Evolutionary conservation across 2,888 invertebrate genomes (phyloP).

Genomic region (Dyspetes luteomarginatus): DNA sequence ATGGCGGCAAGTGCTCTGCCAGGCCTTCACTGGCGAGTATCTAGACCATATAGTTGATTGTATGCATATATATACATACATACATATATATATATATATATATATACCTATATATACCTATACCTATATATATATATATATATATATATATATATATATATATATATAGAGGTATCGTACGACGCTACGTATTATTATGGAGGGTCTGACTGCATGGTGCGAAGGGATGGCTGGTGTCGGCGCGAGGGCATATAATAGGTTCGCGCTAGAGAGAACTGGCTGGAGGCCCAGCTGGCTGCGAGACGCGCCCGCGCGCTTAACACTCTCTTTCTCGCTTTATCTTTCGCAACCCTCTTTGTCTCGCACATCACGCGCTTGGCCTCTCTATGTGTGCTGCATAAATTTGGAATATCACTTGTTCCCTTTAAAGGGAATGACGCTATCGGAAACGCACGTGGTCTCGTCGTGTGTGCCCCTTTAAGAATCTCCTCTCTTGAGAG

Average conservation of each 20-base stretch:
- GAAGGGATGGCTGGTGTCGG: slow-evolving; percentile 37
- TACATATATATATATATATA: slow-evolving; percentile 4
- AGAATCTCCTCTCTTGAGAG: background rate
- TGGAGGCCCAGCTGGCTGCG: slow-evolving; percentile 71
- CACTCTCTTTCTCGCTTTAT: slow-evolving; percentile 25
- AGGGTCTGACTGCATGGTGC: slow-evolving; percentile 41
- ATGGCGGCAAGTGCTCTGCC: slow-evolving; percentile 10
- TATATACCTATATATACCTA: slow-evolving; percentile 16
- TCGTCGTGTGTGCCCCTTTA: background rate
- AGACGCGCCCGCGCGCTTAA: slow-evolving; percentile 63
- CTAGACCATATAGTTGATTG: background rate
- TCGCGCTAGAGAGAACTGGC: slow-evolving; percentile 68
- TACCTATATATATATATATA: slow-evolving; percentile 5
- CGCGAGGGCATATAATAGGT: slow-evolving; percentile 32
- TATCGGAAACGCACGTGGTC: background rate
- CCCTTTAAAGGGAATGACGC: slow-evolving; percentile 70
- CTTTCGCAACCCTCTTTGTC: slow-evolving; percentile 6
- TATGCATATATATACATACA: background rate
- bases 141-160: slow-evolving; percentile 8
- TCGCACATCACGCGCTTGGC: background rate
- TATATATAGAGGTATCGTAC: slow-evolving; percentile 14
- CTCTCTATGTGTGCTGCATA: slow-evolving; percentile 32
- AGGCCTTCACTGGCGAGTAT: slow-evolving; percentile 17
- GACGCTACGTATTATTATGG: slow-evolving; percentile 58
- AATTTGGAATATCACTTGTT: slow-evolving; percentile 71